Evolutionary conservation across 2,888 invertebrate species (phyloP).

Genomic region (Drosophila histrio): DNA sequence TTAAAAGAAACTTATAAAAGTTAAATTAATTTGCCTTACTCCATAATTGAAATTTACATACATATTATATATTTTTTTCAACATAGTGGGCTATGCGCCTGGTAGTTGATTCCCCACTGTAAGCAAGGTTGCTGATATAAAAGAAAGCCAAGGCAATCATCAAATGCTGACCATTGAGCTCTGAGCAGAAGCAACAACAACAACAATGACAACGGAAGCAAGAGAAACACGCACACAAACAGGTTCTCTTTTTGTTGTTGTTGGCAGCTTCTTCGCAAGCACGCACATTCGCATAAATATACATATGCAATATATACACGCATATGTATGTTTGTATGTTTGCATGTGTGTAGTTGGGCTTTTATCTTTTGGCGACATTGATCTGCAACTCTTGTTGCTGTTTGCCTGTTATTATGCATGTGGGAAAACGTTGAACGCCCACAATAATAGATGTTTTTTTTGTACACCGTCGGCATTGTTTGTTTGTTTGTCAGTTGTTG

Average conservation of each 20-base stretch:
- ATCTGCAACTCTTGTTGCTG: conserved; percentile 53
- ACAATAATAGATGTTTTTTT: conserved; percentile 78
- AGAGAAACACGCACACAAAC: conserved; percentile 47
- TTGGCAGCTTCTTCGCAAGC: conserved; percentile 49
- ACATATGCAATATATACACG: background rate
- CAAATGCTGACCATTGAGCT: conserved; percentile 58
- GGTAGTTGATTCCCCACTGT: conserved; percentile 36
- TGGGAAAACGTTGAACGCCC: conserved; percentile 84
- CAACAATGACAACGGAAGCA: conserved; percentile 15
- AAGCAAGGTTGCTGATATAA: conserved; percentile 41
- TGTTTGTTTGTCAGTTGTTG: conserved; percentile 40
- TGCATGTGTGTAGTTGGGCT: conserved; percentile 36
- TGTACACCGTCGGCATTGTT: conserved; percentile 27
- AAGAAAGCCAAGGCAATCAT: conserved; percentile 65
- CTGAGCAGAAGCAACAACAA: conserved; percentile 1
- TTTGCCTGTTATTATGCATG: conserved; percentile 78
- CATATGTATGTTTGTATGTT: background rate
- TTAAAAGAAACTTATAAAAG: no score
- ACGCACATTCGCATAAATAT: conserved; percentile 24
- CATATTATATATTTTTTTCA: background rate
- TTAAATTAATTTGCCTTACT: no score
- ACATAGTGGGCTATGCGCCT: conserved; percentile 28
- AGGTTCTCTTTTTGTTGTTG: conserved; percentile 44
- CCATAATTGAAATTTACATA: no score
- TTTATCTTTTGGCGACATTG: conserved; percentile 42